These are phyloP conservation scores for Tuberolachnus salignus DNA, from an alignment of 2,888 invertebrate genomes.

Conservation along the genomic window DNA sequence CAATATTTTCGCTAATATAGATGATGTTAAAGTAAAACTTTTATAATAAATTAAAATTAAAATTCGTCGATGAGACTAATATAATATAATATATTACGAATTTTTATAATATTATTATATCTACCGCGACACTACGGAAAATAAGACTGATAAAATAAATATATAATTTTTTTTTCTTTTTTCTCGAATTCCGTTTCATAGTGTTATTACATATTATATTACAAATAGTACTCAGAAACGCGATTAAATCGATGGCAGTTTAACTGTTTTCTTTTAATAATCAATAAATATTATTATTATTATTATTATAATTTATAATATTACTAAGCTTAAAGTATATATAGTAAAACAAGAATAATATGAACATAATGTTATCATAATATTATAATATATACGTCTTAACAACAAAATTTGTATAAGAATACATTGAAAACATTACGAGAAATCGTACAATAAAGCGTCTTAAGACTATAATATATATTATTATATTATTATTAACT, in stretches of 20 bases:
- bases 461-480: conserved; percentile 48
- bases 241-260: conserved; percentile 54
- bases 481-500: too few relatives aligned
- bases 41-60: conserved; percentile 32
- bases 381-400: neutral
- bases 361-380: conserved; percentile 23
- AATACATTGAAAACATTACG: conserved; percentile 51
- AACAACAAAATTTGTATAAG: conserved; percentile 41
- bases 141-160: conserved; percentile 20
- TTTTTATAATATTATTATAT: neutral
- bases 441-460: conserved; percentile 48
- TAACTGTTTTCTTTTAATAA: conserved; percentile 46
- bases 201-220: neutral
- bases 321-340: conserved; percentile 49
- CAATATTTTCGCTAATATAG: conserved; percentile 29
- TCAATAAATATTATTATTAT: neutral
- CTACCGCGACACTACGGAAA: conserved; percentile 19
- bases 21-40: conserved; percentile 18
- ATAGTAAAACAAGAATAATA: conserved; percentile 45
- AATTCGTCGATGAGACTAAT: conserved; percentile 44
- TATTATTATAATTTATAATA: neutral
- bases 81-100: too few relatives aligned
- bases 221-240: conserved; percentile 43
- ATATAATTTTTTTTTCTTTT: conserved; percentile 23
- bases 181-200: conserved; percentile 36